Evolutionary conservation across 2,888 invertebrate species (phyloP).

Genomic region (Diarsia dahlii): DNA sequence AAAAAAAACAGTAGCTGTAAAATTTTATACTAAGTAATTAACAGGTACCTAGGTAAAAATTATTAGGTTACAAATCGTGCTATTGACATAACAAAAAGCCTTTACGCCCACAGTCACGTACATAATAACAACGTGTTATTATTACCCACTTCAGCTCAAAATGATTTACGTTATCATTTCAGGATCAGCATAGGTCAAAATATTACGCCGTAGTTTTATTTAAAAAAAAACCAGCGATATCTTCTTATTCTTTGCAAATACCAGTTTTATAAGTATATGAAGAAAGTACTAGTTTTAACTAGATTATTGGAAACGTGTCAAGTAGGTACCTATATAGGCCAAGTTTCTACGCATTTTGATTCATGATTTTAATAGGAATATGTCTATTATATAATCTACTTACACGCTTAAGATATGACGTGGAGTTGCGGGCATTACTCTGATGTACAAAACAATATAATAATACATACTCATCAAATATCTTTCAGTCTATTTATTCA

Average conservation of each 20-base stretch:
- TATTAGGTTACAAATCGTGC: too few relatives aligned
- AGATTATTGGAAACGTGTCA: constrained; percentile 20
- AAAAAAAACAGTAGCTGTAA: neutral
- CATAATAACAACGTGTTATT: constrained; percentile 18
- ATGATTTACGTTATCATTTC: constrained; percentile 17
- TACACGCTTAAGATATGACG: neutral
- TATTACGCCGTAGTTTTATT: constrained; percentile 33
- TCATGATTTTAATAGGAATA: neutral
- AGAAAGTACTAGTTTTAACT: constrained; percentile 36
- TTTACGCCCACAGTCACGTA: neutral
- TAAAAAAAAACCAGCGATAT: constrained; percentile 22
- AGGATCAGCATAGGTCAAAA: constrained; percentile 38
- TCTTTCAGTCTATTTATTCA: neutral
- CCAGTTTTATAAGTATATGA: neutral
- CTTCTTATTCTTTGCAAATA: constrained; percentile 19
- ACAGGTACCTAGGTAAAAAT: too few relatives aligned
- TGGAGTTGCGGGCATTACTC: neutral
- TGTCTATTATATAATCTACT: neutral
- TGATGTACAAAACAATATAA: neutral
- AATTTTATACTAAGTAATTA: neutral
- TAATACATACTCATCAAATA: too few relatives aligned
- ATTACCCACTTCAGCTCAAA: constrained; percentile 15
- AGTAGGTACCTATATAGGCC: constrained; percentile 1
- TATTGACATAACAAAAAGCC: constrained; percentile 5
- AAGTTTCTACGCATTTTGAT: constrained; percentile 12